phyloP scores from a whole-genome alignment of 2,888 invertebrate genomes.

The Ophion slaviceki region DNA sequence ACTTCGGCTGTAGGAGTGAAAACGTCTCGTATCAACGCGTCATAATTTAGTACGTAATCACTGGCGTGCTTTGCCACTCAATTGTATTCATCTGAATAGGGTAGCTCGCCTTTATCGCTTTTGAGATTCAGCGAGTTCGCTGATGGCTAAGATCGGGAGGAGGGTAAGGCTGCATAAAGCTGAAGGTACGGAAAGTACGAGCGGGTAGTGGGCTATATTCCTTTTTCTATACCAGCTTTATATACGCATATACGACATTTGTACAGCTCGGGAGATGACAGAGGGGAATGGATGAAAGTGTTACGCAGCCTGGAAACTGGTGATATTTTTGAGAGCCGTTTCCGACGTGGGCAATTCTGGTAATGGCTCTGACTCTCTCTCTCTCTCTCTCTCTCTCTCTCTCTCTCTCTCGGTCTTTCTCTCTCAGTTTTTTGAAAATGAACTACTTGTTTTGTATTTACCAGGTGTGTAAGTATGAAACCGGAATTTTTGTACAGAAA shows the following conservation, averaged over 20 bases:
- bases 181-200: conserved; percentile 25
- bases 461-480: no score
- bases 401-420: background rate
- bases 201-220: conserved; percentile 21
- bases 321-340: conserved; percentile 54
- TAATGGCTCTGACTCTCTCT: conserved; percentile 47
- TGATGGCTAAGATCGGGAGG: conserved; percentile 38
- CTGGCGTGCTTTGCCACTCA: conserved; percentile 70
- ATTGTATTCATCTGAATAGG: conserved; percentile 67
- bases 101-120: conserved; percentile 56
- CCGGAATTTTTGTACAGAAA: no score
- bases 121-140: conserved; percentile 43
- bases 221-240: background rate
- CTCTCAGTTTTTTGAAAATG: conserved; percentile 33
- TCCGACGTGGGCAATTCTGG: conserved; percentile 56
- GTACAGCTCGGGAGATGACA: conserved; percentile 11
- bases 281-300: conserved; percentile 59
- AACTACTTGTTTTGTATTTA: conserved; percentile 33
- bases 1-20: conserved; percentile 56
- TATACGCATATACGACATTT: conserved; percentile 29
- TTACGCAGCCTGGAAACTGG: conserved; percentile 64
- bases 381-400: conserved; percentile 10
- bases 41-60: conserved; percentile 79
- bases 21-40: conserved; percentile 75
- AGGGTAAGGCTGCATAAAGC: conserved; percentile 32